Conservation (phyloP, 1,140 invertebrate species). For the Grapholita molesta region DNA sequence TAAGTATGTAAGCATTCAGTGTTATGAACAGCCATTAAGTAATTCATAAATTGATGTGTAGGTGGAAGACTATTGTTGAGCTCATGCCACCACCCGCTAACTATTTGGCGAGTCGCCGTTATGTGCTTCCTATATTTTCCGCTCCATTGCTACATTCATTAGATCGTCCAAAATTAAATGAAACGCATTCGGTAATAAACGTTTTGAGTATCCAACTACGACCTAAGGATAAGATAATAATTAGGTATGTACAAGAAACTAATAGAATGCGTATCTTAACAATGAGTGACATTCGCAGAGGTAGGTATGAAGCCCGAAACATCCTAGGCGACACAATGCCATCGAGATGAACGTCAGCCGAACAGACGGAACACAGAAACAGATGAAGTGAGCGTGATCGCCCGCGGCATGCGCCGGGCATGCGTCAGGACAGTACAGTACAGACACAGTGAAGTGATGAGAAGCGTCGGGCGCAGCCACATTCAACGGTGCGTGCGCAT, state of each 20-base stretch:
- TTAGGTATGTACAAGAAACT: slow-evolving; percentile 68
- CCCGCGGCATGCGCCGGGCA: slow-evolving; percentile 62
- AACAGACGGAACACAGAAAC: slow-evolving; percentile 73
- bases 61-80: slow-evolving; percentile 44
- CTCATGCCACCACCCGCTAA: slow-evolving; percentile 46
- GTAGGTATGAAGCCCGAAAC: slow-evolving; percentile 63
- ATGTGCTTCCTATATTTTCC: slow-evolving; percentile 52
- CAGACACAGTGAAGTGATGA: slow-evolving; percentile 76
- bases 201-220: slow-evolving; percentile 44
- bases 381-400: slow-evolving; percentile 76
- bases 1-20: slow-evolving; percentile 68
- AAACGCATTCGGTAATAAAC: slow-evolving; percentile 31
- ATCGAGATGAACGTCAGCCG: slow-evolving; percentile 70
- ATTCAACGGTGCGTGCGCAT: slow-evolving; percentile 75
- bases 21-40: slow-evolving; percentile 70
- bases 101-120: slow-evolving; percentile 19
- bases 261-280: slow-evolving; percentile 73
- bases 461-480: slow-evolving; percentile 75
- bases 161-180: slow-evolving; percentile 36
- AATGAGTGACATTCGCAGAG: slow-evolving; percentile 72
- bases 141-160: slow-evolving; percentile 30
- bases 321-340: slow-evolving; percentile 69
- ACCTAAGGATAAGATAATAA: slow-evolving; percentile 52
- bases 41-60: slow-evolving; percentile 46
- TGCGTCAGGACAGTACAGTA: slow-evolving; percentile 76